Percentiles rank a stretch among this genome's conserved stretches.
Evolutionary conservation across 1,140 invertebrate genomes (phyloP).

Genomic region (Drosophila mayri): DNA sequence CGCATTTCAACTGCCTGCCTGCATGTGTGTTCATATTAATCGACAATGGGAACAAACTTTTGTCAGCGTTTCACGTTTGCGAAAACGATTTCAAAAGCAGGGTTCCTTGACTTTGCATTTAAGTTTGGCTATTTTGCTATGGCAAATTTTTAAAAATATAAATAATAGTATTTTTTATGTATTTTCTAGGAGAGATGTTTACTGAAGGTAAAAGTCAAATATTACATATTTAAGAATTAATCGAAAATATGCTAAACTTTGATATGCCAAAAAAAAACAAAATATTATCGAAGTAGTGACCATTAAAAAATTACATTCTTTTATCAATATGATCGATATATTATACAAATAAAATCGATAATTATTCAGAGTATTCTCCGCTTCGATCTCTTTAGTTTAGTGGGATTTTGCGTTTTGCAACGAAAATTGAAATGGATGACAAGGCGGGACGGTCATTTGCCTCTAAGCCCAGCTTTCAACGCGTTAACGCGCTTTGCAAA

Average conservation of each 20-base stretch:
- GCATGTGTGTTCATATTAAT: conserved; percentile 40
- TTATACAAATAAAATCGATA: background rate
- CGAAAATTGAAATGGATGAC: conserved; percentile 66
- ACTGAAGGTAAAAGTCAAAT: background rate
- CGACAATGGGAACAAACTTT: conserved; percentile 53
- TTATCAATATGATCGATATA: background rate
- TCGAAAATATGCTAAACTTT: background rate
- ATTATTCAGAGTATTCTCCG: conserved; percentile 7
- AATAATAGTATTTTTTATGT: background rate
- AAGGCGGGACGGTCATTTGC: conserved; percentile 43
- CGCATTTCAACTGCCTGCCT: conserved; percentile 23
- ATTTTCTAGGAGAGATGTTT: background rate
- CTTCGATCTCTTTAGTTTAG: conserved; percentile 4
- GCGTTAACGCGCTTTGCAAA: conserved; percentile 62
- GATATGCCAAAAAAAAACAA: background rate
- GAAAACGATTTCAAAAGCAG: background rate
- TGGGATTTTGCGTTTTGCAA: conserved; percentile 26
- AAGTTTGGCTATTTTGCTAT: background rate
- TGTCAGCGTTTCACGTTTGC: conserved; percentile 35
- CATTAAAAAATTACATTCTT: no score
- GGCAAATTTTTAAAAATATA: background rate
- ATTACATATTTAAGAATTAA: background rate
- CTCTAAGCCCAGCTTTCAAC: conserved; percentile 69
- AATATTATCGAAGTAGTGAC: background rate
- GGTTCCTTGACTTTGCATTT: background rate